Conservation (phyloP, 2,888 invertebrate genomes). For the Rugalucina vietnamica region DNA sequence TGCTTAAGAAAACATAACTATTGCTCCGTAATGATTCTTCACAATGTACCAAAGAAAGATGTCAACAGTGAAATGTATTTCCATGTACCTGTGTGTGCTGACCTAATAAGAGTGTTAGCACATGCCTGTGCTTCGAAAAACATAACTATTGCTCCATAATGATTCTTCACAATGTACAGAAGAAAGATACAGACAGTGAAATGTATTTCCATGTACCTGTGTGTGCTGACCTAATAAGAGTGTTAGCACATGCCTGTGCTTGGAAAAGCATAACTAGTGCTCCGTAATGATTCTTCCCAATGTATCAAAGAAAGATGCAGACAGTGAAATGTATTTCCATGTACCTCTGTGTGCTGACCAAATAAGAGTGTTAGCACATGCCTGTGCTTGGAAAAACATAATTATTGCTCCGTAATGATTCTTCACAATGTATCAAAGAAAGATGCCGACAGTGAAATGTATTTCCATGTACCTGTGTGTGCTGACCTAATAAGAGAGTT, state of each 20-base stretch:
- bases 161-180: not conserved
- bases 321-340: not conserved
- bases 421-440: not conserved
- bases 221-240: not conserved
- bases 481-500: not conserved
- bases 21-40: not conserved
- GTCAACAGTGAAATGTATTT: not conserved
- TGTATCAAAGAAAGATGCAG: not conserved
- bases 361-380: not conserved
- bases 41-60: not conserved
- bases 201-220: not conserved
- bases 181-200: not conserved
- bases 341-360: not conserved
- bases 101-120: not conserved
- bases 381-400: not conserved
- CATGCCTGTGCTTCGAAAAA: not conserved
- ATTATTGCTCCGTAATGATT: not conserved
- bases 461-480: not conserved
- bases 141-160: not conserved
- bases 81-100: not conserved
- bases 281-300: not conserved
- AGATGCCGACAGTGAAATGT: not conserved
- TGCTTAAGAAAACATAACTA: not conserved
- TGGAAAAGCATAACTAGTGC: not conserved
- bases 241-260: not conserved